Conservation (phyloP, 2,797 vertebrate genomes). For the Poecilia gillii region DNA sequence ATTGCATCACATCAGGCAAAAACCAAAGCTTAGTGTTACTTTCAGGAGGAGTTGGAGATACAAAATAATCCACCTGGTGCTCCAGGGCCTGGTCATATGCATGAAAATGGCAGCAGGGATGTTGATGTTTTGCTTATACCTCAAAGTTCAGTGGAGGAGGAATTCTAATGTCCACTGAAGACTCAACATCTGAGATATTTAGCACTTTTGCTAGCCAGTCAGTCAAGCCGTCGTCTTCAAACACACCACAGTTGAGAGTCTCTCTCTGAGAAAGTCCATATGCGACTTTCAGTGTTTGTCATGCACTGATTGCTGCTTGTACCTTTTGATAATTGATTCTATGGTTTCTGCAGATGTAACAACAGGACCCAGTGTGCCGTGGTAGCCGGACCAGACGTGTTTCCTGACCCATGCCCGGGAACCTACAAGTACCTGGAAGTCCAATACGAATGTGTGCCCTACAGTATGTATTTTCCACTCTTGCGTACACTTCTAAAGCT, state of each 20-base stretch:
- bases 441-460: conserved; percentile 98
- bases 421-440: conserved; percentile 99
- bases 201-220: neutral
- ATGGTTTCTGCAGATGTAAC: conserved; percentile 88
- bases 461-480: conserved; percentile 89
- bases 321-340: conserved; percentile 18
- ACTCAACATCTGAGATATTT: neutral
- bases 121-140: neutral
- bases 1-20: neutral
- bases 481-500: conserved; percentile 9
- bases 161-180: neutral
- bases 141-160: neutral
- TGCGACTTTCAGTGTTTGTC: neutral
- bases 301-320: neutral
- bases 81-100: neutral
- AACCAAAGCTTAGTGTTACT: neutral
- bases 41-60: neutral
- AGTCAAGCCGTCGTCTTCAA: neutral
- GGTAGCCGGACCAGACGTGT: conserved; percentile 95
- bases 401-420: conserved; percentile 96
- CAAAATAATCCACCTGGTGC: neutral
- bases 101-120: neutral
- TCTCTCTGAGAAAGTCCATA: neutral
- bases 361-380: conserved; percentile 98
- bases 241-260: neutral